A percentile compares a stretch with the other conserved stretches of the same genome.
phyloP scores from a whole-genome alignment of 2,888 invertebrate genomes.

The Petrolisthes manimaculis region DNA sequence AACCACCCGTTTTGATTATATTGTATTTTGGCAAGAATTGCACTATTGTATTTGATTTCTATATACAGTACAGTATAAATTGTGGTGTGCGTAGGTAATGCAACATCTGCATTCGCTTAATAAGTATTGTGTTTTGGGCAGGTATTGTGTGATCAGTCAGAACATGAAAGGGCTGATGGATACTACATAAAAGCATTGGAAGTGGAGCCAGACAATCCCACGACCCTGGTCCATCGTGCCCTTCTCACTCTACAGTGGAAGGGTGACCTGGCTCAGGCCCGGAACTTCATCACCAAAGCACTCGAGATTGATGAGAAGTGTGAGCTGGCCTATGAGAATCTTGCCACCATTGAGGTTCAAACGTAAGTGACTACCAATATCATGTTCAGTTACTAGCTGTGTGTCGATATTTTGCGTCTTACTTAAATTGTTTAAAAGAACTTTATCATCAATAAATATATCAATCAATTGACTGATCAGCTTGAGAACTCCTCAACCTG shows the following conservation, averaged over 20 bases:
- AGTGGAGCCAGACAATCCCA: slow-evolving; percentile 87
- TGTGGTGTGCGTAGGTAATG: too few relatives aligned
- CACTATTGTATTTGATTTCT: too few relatives aligned
- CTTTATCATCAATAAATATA: too few relatives aligned
- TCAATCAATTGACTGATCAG: too few relatives aligned
- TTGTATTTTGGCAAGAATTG: too few relatives aligned
- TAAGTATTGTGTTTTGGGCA: slow-evolving; percentile 68
- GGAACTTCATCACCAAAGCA: slow-evolving; percentile 83
- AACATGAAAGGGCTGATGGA: slow-evolving; percentile 85
- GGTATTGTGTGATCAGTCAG: slow-evolving; percentile 85
- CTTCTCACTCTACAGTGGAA: slow-evolving; percentile 85
- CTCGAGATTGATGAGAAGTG: slow-evolving; percentile 91
- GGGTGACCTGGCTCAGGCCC: slow-evolving; percentile 84
- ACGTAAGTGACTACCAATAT: slow-evolving; percentile 73
- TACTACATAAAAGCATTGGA: slow-evolving; percentile 85
- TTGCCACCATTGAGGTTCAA: slow-evolving; percentile 95
- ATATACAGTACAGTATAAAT: not conserved
- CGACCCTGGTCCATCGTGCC: slow-evolving; percentile 85
- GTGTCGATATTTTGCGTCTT: too few relatives aligned
- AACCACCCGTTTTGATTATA: too few relatives aligned
- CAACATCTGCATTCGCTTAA: not conserved
- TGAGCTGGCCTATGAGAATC: slow-evolving; percentile 94
- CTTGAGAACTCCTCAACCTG: too few relatives aligned
- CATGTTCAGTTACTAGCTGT: too few relatives aligned
- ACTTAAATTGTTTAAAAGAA: too few relatives aligned